Evolutionary conservation across 2,113 vertebrate species (phyloP), one percentile per base, ranked within the genome.

Genomic region (Ceratotherium simum): DNA sequence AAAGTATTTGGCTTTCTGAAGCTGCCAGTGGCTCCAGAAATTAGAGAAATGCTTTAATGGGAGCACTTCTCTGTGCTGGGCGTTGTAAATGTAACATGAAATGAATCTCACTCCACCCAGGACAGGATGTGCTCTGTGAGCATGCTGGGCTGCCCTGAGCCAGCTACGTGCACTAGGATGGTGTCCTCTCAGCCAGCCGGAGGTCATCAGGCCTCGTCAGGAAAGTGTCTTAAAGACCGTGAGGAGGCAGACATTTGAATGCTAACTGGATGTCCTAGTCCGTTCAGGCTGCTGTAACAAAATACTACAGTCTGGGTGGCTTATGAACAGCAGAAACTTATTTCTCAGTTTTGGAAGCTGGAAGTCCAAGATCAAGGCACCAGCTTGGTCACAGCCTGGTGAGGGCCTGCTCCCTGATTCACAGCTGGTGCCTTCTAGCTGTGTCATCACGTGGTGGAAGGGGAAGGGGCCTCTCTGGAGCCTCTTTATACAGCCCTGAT

Each of bases 1-100:
- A 46, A 84, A 95, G 31, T 31, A 39, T 89, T 95, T 96, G 93
- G 76, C 76, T 92, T 92, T 85, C 60, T 82, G 72, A 72, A 85
- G 93, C 31, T 72, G 73, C 83, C 95, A 21, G 18, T 36, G 65
- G 80, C 80, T 95, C 51, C 0, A 25, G 76, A 95, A 95, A 51
- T 54, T 39, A 87, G 94, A 48, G 72, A 95, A 91, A 39, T 92
- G 72, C 81, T 92, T 97, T 91, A 27, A 33, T 33, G 46, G 60
- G 73, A 85, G 56, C 69, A 56, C 64, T 83, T 73, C 94, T 96
- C 88, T 65, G 39, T 69, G 79, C 51, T 17, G 18, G 60, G 72
- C 94, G 78, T 67, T 91, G 11, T 88, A 67, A 92, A 51, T 69
- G 81, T 84, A 95, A 16, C 67, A 17, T 33, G 79, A 81, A 67